These are phyloP conservation scores for Heliocidaris erythrogramma DNA, from an alignment of 35 echinoderm and acorn worm genomes.

Conservation along the genomic window DNA sequence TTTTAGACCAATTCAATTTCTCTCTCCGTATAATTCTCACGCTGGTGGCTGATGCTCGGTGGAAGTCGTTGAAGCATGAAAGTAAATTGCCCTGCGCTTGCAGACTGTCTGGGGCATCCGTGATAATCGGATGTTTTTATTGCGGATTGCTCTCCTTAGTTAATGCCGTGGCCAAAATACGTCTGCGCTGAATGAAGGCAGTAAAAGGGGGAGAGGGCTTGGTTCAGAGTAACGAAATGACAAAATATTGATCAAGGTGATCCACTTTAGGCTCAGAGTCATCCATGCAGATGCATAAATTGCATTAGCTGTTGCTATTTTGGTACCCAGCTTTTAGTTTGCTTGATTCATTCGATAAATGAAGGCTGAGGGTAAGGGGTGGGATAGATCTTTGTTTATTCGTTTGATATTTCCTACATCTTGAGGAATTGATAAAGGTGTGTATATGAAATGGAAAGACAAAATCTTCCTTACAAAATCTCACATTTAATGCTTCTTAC, in stretches of 20 bases:
- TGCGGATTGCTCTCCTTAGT: neutral
- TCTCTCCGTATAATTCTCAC: neutral
- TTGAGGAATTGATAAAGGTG: neutral
- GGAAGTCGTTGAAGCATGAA: neutral
- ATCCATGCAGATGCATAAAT: neutral
- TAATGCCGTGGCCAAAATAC: neutral
- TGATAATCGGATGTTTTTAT: conserved; percentile 12
- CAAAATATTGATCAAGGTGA: conserved; percentile 38
- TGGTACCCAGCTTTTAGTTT: conserved; percentile 19
- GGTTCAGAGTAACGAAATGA: neutral
- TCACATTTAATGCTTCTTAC: no score
- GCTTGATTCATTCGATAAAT: neutral
- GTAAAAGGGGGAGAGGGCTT: neutral
- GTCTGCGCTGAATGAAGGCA: neutral
- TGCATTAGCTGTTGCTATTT: conserved; percentile 17
- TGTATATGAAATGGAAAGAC: neutral
- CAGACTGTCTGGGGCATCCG: neutral
- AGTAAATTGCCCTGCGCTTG: neutral
- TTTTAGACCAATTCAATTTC: neutral
- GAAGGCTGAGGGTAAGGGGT: neutral
- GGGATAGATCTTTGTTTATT: neutral
- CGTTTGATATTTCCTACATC: neutral
- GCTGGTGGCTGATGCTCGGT: neutral
- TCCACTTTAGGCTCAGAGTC: neutral
- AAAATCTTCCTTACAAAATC: neutral